phyloP scores from a whole-genome alignment of 2,797 vertebrate genomes.

The Numenius phaeopus region DNA sequence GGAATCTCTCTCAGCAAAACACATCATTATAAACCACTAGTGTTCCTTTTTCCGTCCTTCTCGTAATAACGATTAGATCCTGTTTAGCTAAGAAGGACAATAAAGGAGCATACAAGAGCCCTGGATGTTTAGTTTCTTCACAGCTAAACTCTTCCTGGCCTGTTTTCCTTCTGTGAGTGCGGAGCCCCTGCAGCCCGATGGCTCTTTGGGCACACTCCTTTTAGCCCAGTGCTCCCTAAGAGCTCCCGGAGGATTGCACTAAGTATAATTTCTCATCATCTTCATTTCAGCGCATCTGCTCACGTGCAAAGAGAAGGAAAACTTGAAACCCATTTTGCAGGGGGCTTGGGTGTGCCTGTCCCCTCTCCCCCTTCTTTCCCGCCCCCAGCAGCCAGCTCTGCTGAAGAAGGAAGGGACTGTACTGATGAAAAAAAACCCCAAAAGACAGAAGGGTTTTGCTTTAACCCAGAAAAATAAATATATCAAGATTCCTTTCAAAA shows the following conservation, averaged over 20 bases:
- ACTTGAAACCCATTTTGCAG: neutral
- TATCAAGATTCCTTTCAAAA: conserved; percentile 59
- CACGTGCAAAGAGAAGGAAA: neutral
- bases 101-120: neutral
- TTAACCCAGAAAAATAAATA: conserved; percentile 57
- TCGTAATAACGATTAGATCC: conserved; percentile 36
- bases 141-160: conserved; percentile 4
- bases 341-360: neutral
- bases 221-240: neutral
- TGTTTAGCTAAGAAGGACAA: conserved; percentile 44
- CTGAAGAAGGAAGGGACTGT: conserved; percentile 35
- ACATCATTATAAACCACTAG: neutral
- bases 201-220: neutral
- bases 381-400: conserved; percentile 13
- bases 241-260: neutral
- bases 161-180: neutral
- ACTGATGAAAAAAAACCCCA: neutral
- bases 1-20: neutral
- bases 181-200: neutral
- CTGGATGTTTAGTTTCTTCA: conserved; percentile 49
- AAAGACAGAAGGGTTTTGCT: conserved; percentile 49
- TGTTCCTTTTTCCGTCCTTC: neutral
- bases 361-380: neutral
- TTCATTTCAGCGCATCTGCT: neutral
- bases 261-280: neutral